Evolutionary conservation across 2,797 vertebrate genomes (phyloP).

Genomic region (Tragelaphus eurycerus): DNA sequence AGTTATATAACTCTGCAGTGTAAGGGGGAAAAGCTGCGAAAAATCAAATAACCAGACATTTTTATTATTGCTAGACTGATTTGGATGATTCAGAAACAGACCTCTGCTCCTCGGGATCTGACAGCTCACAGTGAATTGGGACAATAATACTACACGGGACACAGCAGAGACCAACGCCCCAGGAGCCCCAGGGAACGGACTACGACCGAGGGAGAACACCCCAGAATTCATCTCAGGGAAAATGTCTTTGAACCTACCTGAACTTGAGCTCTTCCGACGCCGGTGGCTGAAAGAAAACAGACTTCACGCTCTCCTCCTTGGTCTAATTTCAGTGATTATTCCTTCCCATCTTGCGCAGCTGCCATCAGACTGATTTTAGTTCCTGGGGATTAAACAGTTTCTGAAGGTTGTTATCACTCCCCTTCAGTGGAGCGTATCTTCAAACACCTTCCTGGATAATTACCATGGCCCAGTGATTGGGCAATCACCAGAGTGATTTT

Average conservation of each 20-base stretch:
- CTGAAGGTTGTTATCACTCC: slow-evolving; percentile 62
- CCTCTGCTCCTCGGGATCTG: not conserved
- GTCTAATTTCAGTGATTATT: slow-evolving; percentile 51
- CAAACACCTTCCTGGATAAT: slow-evolving; percentile 72
- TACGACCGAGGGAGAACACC: not conserved
- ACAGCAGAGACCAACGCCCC: not conserved
- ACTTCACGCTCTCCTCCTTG: not conserved
- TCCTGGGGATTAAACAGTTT: slow-evolving; percentile 58
- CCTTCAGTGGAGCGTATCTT: slow-evolving; percentile 61
- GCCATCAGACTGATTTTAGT: slow-evolving; percentile 34
- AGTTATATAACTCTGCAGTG: slow-evolving; percentile 4
- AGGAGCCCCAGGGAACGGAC: not conserved
- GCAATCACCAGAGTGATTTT: slow-evolving; percentile 43
- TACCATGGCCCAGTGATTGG: slow-evolving; percentile 42
- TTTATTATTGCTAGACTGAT: slow-evolving; percentile 24
- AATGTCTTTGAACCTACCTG: not conserved
- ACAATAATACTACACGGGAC: not conserved
- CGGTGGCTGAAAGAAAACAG: not conserved
- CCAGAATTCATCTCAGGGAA: not conserved
- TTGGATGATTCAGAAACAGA: not conserved
- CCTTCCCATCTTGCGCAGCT: slow-evolving; percentile 12
- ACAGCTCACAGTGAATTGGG: not conserved
- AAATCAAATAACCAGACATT: not conserved
- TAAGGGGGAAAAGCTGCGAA: not conserved
- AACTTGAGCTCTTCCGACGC: not conserved